Evolutionary conservation across 2,888 invertebrate genomes (phyloP), one percentile per base, ranked within the genome.

Genomic region (Azorinus chamasolen): DNA sequence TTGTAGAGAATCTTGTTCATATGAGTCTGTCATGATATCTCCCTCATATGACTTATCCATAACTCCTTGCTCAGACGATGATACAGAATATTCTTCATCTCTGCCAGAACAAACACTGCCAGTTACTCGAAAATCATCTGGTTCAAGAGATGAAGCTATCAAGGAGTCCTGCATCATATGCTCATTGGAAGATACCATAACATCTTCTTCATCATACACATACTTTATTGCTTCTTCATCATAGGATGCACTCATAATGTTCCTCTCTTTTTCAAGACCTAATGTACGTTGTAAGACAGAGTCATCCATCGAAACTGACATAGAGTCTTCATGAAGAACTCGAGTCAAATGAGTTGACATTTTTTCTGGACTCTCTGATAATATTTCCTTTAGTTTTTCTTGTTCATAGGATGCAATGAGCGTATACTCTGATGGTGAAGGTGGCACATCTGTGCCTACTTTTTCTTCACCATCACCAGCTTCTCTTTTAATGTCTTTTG

Each of bases 351-450:
- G 69, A 20, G 66, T 71, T 22, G 72, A 70, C 37, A 51, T 78
- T 54, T 78, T 74, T 43, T 77, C 71, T 39, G 77, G 64, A 16
- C 61, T 58, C 14, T 79, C 41, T 16, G 78, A 85, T 20, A 90
- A 76, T 12, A 83, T 81, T 64, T 84, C 76, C 24, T 84, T 83
- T 43, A 90, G 77, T 55, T 85, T 87, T 39, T 90, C 90, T 73
- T 89, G 88, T 59, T 90, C 90, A 63, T 88, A 89, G 32, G 90
- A 90, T 4, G 87, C 83, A 46, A 92, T 85, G 37, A 92, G 83
- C 5, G 91, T 91, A 62, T 88, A 92, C 43, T 92, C 90, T 53
- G 92, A 91, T 22, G 92, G 92, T 4, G 92, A 92, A 45, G 91
- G 91, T 18, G 91, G 92, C 22, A 91, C 55, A n/a, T 90, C 90